Conservation (phyloP, 2,113 vertebrate genomes). For the Empidonax traillii region DNA sequence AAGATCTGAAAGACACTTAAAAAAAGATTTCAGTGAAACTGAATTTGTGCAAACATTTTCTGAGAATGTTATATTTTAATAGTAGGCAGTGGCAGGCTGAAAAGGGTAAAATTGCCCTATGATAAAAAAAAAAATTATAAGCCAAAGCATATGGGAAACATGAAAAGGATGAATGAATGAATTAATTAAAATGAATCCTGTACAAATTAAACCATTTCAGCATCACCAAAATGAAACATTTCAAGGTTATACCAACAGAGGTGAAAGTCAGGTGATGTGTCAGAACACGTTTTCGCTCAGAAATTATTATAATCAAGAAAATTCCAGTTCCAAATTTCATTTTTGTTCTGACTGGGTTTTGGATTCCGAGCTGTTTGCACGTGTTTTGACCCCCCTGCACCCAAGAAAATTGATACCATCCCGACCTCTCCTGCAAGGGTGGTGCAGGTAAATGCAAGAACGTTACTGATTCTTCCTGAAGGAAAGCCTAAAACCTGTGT, state of each 20-base stretch:
- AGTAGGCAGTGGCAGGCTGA: background rate
- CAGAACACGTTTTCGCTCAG: background rate
- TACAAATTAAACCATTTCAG: background rate
- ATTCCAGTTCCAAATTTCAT: background rate
- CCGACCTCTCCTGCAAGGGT: background rate
- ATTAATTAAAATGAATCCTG: background rate
- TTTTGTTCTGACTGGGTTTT: background rate
- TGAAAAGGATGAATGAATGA: background rate
- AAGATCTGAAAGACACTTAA: background rate
- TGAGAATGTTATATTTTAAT: background rate
- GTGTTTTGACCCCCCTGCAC: background rate
- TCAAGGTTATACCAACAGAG: background rate
- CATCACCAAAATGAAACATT: background rate
- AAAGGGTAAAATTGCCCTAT: background rate
- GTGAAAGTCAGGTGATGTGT: background rate
- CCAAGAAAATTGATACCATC: background rate
- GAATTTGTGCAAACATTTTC: background rate
- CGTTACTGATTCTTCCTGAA: background rate
- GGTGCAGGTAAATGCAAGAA: background rate
- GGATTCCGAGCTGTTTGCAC: background rate
- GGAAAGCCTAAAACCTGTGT: background rate
- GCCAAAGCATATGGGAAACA: background rate
- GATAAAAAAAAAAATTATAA: background rate
- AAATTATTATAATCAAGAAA: background rate
- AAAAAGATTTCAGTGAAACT: rapidly evolving